Percentiles rank a stretch among this genome's conserved stretches.
Conservation (phyloP, 1,140 invertebrate species). For the Leptoteleia sp. region DNA sequence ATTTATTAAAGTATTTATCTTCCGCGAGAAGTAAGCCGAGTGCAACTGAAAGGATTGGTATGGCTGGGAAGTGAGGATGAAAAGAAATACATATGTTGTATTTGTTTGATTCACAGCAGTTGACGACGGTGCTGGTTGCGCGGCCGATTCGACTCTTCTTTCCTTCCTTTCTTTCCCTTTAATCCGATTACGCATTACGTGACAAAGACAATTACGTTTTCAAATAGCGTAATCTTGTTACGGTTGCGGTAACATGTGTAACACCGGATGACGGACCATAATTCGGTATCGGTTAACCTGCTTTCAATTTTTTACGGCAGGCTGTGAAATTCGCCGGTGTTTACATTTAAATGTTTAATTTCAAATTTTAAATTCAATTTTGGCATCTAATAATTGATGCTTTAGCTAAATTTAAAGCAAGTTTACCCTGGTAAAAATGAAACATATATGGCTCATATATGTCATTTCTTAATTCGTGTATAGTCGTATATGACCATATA, state of each 20-base stretch:
- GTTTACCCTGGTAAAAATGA: no score
- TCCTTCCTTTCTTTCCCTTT: conserved; percentile 37
- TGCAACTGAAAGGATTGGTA: conserved; percentile 10
- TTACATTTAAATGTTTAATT: no score
- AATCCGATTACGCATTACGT: conserved; percentile 64
- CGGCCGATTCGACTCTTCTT: no score
- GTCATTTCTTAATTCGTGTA: no score
- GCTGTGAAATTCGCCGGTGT: no score
- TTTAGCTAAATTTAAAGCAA: no score
- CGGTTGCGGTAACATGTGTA: conserved; percentile 50
- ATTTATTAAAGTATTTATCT: conserved; percentile 12
- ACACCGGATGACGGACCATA: conserved; percentile 15
- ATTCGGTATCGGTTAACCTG: conserved; percentile 12
- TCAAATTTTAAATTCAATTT: no score
- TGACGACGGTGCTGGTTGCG: no score
- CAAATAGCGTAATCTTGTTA: conserved; percentile 53
- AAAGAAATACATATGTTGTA: conserved; percentile 25
- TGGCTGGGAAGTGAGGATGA: conserved; percentile 7
- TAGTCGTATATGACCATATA: no score
- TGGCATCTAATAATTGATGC: no score
- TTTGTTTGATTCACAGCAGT: conserved; percentile 31
- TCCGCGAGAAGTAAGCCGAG: background rate
- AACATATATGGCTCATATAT: no score
- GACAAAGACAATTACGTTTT: conserved; percentile 62
- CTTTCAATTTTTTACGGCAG: conserved; percentile 8